Evolutionary conservation across 2,888 invertebrate genomes (phyloP), one percentile per base, ranked within the genome.

Genomic region (Hydropsyche betteni): DNA sequence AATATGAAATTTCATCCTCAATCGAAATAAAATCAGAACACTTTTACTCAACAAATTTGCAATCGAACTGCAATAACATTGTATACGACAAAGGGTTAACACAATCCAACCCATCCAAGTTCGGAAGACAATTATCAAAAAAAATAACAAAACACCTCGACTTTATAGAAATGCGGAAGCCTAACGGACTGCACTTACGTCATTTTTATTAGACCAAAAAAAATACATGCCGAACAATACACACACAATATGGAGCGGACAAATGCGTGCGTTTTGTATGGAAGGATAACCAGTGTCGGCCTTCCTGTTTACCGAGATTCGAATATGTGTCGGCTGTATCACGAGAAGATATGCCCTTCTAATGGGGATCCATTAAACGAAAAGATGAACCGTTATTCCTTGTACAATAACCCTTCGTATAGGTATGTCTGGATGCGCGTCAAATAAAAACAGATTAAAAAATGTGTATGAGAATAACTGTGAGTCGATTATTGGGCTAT

Each of bases 331-430:
- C 50, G 69, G 44, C 34, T 16, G 52, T 72, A 72, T 72, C 72
- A 61, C 52, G 55, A 55, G 70, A 70, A 70, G 70, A 52, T 70
- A 70, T 44, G 38, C 72, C 72, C 72, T 72, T 72, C 72, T 72
- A 72, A 72, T 72, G 72, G 72, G 24, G 58, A 38, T 58, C 72
- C 72, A 72, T 72, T 72, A 72, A 61, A 72, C 55, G 36, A 72
- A 70, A 70, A 58, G 16, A 72, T 72, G 12, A 34, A 72, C 72
- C 72, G 72, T 72, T 72, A 72, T 36, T 72, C 61, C 72, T 72
- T 53, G 50, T 72, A 72, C 72, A 72, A 58, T 72, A 72, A 72
- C 72, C 72, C 72, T 72, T 72, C 36, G 70, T 24, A 24, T 24
- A 58, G 6, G 33, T 52, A n/a, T 24, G 52, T 36, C 12, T 38